A percentile compares a stretch with the other conserved stretches of the same genome.
Conservation (phyloP, 2,888 invertebrate species). For the Scaptomyza flava region DNA sequence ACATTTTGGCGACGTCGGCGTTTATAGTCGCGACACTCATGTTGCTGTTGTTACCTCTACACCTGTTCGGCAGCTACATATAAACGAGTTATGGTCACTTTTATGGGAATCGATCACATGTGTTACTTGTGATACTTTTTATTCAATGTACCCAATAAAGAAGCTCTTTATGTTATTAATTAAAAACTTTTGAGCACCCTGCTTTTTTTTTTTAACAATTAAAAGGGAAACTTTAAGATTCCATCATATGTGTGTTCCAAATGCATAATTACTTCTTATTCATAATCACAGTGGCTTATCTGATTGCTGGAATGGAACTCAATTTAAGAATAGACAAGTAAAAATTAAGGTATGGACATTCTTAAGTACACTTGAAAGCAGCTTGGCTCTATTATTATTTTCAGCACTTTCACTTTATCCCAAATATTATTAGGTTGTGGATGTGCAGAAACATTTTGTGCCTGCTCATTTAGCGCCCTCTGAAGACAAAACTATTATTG, state of each 20-base stretch:
- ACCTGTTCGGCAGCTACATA: conserved; percentile 16
- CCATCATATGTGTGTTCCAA: neutral
- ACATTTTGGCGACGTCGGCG: conserved; percentile 49
- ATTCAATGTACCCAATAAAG: conserved; percentile 1
- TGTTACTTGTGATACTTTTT: conserved; percentile 4
- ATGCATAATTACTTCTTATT: conserved; percentile 3
- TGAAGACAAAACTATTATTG: conserved; percentile 26
- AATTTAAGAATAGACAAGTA: neutral
- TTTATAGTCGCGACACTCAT: conserved; percentile 3
- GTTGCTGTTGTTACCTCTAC: conserved; percentile 17
- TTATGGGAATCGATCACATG: conserved; percentile 37
- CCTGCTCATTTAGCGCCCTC: conserved; percentile 46
- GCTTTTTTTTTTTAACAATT: neutral
- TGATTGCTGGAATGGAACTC: conserved; percentile 4
- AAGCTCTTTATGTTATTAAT: neutral
- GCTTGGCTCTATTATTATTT: conserved; percentile 31
- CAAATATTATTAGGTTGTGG: conserved; percentile 42
- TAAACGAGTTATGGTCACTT: conserved; percentile 34
- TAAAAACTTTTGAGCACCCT: neutral
- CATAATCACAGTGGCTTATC: conserved; percentile 3
- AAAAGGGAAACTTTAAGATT: conserved; percentile 2
- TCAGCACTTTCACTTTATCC: conserved; percentile 78
- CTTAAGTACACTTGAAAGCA: conserved; percentile 6
- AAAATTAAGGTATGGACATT: neutral
- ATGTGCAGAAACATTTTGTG: conserved; percentile 15